Evolutionary conservation across 2,888 invertebrate species (phyloP), one percentile per base, ranked within the genome.

Genomic region (Arrhopalites spinosus): DNA sequence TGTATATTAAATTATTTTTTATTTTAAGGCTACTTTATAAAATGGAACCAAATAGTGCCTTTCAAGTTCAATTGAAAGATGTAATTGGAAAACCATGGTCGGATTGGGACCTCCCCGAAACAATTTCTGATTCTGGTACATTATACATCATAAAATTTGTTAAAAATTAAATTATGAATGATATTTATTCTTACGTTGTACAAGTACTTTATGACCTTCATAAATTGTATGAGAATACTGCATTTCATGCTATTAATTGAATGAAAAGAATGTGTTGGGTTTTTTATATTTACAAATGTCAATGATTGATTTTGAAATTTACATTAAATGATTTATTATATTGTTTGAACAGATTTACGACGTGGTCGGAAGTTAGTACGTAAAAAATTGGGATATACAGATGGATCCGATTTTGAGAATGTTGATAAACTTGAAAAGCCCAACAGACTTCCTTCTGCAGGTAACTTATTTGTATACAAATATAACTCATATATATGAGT

Each of bases 91-190:
- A 79, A 45, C 66, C 80, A 8, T 82, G 82, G 82, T 73, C 77
- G 11, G 63, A 71, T 1, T 81, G 80, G 79, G 78, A 78, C 59
- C 56, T 81, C 2, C 81, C 82, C 0, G 81, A 79, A n/a, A 72
- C 59, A 23, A 74, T 80, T 1, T 75, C 69, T 25, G 79, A 80
- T 15, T 45, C 67, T 1, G 81, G 82, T 82, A 79, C 13, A 23
- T 20, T 47, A 2, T 30, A 63, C 25, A 72, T 29, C 0, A 69
- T n/a, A 53, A 53, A 25, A 50, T 5, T 8, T 50, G 2, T 50
- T n/a, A n/a, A n/a, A n/a, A n/a, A n/a, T n/a, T 1, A 17, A 56
- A 53, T 17, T 69, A 50, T 70, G 2, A 15, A 25, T 47, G 8
- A 11, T 68, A 15, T 47, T 50, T 15, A 11, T 25, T 27, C 7